Evolutionary conservation across 2,797 vertebrate genomes (phyloP), one percentile per base, ranked within the genome.

Genomic region (Steatocranus sp.): DNA sequence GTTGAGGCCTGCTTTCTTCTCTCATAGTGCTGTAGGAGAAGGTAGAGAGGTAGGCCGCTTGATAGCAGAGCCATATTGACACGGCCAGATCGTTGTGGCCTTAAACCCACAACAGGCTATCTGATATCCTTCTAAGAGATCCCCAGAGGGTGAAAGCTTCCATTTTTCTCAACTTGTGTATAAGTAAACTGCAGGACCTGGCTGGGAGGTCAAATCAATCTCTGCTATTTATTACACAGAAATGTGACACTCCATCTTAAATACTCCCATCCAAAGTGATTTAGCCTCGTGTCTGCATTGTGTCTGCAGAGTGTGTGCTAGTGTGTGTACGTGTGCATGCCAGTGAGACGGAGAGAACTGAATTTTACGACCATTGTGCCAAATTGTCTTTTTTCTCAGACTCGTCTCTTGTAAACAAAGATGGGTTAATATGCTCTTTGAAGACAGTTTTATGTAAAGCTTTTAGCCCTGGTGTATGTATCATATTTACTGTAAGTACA

Each of bases 191-290:
- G 96, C 93, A 92, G 93, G 96, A 97, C 97, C 97, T 83, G 97
- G 94, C 97, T 96, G 96, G 97, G 96, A 97, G 97, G 97, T 97
- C 95, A 98, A 98, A 98, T 98, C 97, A 99, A 98, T 99, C 97
- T 93, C 84, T 97, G 97, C 97, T 98, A 97, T 99, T 99, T 99
- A 99, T 99, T 98, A 98, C 97, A 96, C 96, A 68, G 97, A 98
- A 99, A 99, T 97, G 96, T 97, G 97, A 98, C 97, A 97, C 98
- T 96, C 96, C 91, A 94, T 97, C 96, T 97, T 97, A 98, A 98
- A 97, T 97, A 96, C 96, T 96, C 95, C 96, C 87, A 96, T 98
- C 97, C 96, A 96, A 89, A 96, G 96, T 97, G 97, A 97, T 97
- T 98, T 97, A 97, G 94, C 89, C 95, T 94, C 84, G 88, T 93